Percentiles rank a stretch among this genome's conserved stretches.
phyloP scores from a whole-genome alignment of 2,113 vertebrate species.

The Daubentonia madagascariensis region DNA sequence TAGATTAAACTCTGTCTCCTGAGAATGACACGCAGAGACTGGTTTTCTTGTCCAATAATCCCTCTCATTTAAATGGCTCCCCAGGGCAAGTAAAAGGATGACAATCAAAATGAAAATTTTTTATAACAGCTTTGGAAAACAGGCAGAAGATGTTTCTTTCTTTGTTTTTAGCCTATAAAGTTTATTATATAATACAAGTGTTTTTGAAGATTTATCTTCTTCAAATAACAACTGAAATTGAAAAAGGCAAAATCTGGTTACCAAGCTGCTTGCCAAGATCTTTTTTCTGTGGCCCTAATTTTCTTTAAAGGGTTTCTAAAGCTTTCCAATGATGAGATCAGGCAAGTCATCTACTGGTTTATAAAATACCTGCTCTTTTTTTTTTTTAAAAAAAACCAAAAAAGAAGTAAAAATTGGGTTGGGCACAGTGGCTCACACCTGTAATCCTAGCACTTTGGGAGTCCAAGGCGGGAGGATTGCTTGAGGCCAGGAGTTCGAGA shows the following conservation, averaged over 20 bases:
- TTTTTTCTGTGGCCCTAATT: constrained; percentile 27
- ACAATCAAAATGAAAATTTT: constrained; percentile 24
- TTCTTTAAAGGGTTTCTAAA: constrained; percentile 37
- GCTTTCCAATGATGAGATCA: constrained; percentile 1
- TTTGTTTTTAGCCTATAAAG: constrained; percentile 23
- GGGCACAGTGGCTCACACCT: too few species aligned
- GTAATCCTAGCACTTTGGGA: too few species aligned
- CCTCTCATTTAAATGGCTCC: constrained; percentile 45
- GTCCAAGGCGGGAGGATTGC: too few species aligned
- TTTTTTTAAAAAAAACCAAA: neutral
- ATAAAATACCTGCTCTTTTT: neutral
- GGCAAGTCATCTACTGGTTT: neutral
- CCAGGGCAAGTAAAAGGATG: constrained; percentile 5
- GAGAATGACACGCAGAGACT: neutral
- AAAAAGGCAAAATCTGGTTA: constrained; percentile 37
- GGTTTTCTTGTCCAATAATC: constrained; percentile 39
- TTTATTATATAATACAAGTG: constrained; percentile 15
- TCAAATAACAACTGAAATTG: constrained; percentile 10
- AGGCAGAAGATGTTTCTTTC: neutral
- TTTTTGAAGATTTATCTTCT: constrained; percentile 43
- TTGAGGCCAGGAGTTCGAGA: too few species aligned
- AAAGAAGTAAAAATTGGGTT: neutral
- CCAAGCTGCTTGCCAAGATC: neutral
- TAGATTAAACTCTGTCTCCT: neutral
- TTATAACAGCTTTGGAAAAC: constrained; percentile 8